Base-by-base conservation (phyloP, 2,797 vertebrate genomes). In the Myripristis murdjan region DNA sequence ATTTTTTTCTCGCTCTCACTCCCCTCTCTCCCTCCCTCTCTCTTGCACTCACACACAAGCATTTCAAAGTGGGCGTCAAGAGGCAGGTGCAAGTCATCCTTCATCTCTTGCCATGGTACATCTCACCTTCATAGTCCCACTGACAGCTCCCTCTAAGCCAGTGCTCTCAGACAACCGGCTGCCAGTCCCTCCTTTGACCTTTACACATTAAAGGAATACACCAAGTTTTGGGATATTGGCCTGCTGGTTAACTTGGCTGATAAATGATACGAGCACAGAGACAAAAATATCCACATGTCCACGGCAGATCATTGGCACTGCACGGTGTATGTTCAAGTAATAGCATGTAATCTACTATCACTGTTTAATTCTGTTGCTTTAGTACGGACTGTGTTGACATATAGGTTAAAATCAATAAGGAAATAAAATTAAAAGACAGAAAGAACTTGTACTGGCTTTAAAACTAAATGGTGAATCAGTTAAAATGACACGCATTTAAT, bases 31-130 rank as follows among this genome's bases (percentile, higher is more conserved):
- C 54, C 48, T 23, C 28, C 33, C 63, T 39, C 14, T 24, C 26
- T n/a, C 24, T 43, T 43, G 24, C 22, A 41, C 6, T 28, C 24
- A 68, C 16, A 63, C n/a, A 70, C 24, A 54, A 51, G 68, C 37
- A 55, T 20, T 76, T 64, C 55, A 41, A 64, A 66, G 66, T 47
- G 41, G 64, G 44, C 31, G 26, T 79, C 54, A 71, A 58, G 64
- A 39, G 66, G 55, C 81, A 82, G 89, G 85, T 87, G 83, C 43
- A 58, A 65, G 62, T 49, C 68, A 57, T 81, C 61, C 66, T 51
- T 86, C 79, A 53, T 60, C 76, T 75, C 73, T 60, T 77, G 43
- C 37, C 75, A 64, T 6, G 75, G 61, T 74, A 62, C 49, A 60
- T 74, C 76, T 64, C 56, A 67, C 65, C 77, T 87, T 84, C 81